Base-by-base conservation (phyloP, 2,797 vertebrate genomes). In the Phataginus tricuspis region DNA sequence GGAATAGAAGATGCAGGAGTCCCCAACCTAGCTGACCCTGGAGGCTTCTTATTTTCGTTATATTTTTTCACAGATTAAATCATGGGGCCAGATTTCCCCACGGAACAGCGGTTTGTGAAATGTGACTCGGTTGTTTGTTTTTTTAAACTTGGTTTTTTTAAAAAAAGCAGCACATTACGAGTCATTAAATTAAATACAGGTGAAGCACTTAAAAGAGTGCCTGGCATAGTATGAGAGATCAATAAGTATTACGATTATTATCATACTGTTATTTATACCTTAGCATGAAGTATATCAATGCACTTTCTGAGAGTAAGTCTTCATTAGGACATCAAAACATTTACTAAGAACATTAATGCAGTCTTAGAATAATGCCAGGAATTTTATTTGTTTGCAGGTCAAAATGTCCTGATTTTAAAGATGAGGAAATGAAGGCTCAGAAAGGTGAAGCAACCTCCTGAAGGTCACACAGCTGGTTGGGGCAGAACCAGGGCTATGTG, bases 1-100 rank as follows among this genome's bases (percentile, higher is more conserved):
- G 23, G 4, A 4, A n/a, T 0, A 23, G 19, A 15, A 27, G 2
- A 12, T 9, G 2, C 10, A n/a, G 13, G 23, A 39, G 39, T 37
- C 91, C 53, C 37, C 71, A 5, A 29, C 63, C 34, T 15, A 4
- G 3, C 0, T 39, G 23, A n/a, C 39, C 37, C 5, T 5, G 34
- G n/a, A 57, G 14, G 0, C 16, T 51, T 29, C 21, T 49, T 10
- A 0, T 71, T 61, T 57, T 59, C 12, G 13, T 51, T 61, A 15
- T 25, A 14, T n/a, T 51, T 88, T 45, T 53, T 34, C 49, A 72
- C 59, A 79, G 49, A 29, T 68, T 21, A 69, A 92, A 63, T 68
- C 84, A 18, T 7, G 10, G 42, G 23, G 29, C 68, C 23, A 34
- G 31, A 10, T 53, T 53, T 79, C 72, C 64, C 49, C 45, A 45